Evolutionary conservation across 2,888 invertebrate species (phyloP), one percentile per base, ranked within the genome.

Genomic region (Bembecia ichneumoniformis): DNA sequence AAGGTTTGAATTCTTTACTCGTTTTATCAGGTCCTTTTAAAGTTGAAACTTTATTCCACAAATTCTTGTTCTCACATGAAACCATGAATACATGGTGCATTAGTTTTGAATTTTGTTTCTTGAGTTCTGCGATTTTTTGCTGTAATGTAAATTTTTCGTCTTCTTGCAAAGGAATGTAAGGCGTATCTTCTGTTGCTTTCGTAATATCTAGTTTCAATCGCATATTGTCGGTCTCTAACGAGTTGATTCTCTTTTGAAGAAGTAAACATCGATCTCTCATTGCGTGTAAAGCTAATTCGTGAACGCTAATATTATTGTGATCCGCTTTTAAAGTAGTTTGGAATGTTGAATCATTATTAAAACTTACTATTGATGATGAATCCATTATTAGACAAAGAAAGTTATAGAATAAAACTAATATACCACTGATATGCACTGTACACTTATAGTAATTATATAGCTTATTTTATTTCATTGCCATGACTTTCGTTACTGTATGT

Each of bases 41-140:
- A 11, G 89, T 89, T 3, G 92, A 91, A 50, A 95, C 82, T 63
- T 92, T 90, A 51, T 88, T 90, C 95, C 95, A 95, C 43, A 95
- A 76, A 57, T 92, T 92, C 63, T 92, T 91, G 71, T 95, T 95
- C 74, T 95, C 95, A 60, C 90, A 90, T 3, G 94, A 92, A 9
- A 95, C 94, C 93, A 95, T 94, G 60, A 90, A 90, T 34, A 94
- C 89, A 66, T 94, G 94, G 68, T 93, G 93, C 60, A 91, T 89
- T 0, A 95, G 78, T 65, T 94, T 94, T 0, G 91, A 90, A 65
- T 94, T 95, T 67, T 94, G 93, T 61, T 92, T 91, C 11, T 88
- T 90, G 50, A 95, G 78, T 55, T 93, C 91, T 15, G 91, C 90
- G 16, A 94, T 87, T 71, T 91, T 91, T 56, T 89, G 88, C 53